These are phyloP conservation scores for Cyphomyrmex costatus DNA, from an alignment of 1,140 invertebrate species.

Conservation along the genomic window DNA sequence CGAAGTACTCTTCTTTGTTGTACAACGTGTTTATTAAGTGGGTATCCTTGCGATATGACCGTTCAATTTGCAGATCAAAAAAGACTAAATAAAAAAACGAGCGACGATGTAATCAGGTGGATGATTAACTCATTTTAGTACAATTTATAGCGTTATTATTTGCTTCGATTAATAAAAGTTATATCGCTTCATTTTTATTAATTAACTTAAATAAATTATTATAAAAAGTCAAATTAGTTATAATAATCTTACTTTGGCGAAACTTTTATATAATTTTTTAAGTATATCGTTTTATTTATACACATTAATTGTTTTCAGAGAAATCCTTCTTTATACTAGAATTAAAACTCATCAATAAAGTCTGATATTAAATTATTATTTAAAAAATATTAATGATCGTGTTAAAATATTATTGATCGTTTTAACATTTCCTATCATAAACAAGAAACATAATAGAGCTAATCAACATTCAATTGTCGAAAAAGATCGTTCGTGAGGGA, in stretches of 20 bases:
- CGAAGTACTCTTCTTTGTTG: constrained; percentile 67
- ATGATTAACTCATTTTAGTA: neutral
- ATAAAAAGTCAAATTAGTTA: neutral
- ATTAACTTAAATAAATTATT: neutral
- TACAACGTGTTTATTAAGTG: constrained; percentile 80
- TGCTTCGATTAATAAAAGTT: constrained; percentile 20
- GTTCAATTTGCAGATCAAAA: constrained; percentile 21
- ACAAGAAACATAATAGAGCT: neutral
- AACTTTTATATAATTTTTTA: neutral
- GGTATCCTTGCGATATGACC: constrained; percentile 66
- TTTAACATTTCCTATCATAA: neutral
- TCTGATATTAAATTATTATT: neutral
- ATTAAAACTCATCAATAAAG: neutral
- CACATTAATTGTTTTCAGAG: neutral
- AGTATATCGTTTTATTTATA: neutral
- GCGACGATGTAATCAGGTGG: neutral
- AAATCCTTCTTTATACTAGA: neutral
- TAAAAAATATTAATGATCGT: neutral
- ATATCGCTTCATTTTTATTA: neutral
- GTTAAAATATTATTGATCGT: neutral
- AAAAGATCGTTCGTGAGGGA: neutral
- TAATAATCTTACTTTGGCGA: neutral
- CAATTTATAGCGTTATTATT: neutral
- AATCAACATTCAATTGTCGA: neutral
- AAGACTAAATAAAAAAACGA: constrained; percentile 27